Evolutionary conservation across 2,797 vertebrate species (phyloP), one percentile per base, ranked within the genome.

Genomic region (Sus cebifrons): DNA sequence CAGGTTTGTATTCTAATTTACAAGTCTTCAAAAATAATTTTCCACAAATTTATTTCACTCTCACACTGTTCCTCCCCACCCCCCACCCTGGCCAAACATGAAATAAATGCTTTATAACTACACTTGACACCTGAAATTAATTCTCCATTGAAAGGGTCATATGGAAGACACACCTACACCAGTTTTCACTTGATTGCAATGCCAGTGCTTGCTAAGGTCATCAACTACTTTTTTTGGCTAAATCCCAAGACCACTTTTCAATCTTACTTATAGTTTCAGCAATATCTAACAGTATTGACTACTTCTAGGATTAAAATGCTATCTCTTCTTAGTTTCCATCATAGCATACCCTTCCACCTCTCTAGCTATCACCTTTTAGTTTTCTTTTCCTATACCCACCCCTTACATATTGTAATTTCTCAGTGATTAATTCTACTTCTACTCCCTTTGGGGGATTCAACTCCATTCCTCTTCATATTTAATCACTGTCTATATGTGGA

Each of bases 1-100:
- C 25, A 67, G 36, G 71, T 86, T 74, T 60, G 86, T 74, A 88
- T 49, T 95, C 7, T 86, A 89, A 32, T 68, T 62, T 83, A 21
- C 32, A 86, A 79, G 36, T 86, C 44, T 94, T 81, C 27, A 65
- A 89, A 94, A 94, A 58, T 29, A 81, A 64, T n/a, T 92, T 94
- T 54, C 44, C 32, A 75, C 36, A 70, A 44, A 65, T 79, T 67
- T 54, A 71, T 71, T 85, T 89, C 58, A 82, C 92, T 86, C 68
- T 86, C 62, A 67, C 20, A 81, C 5, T 49, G 44, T 10, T 49
- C 44, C 44, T 49, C 44, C 44, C 44, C 5, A 21, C 3, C 16
- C 18, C 3, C 3, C 3, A 23, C 44, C 44, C 6, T 49, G 9
- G 7, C 15, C 10, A 52, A 88, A 60, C 4, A 84, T 13, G 58